These are phyloP conservation scores for Ostrea edulis DNA, from an alignment of 1,140 invertebrate species.

Conservation along the genomic window DNA sequence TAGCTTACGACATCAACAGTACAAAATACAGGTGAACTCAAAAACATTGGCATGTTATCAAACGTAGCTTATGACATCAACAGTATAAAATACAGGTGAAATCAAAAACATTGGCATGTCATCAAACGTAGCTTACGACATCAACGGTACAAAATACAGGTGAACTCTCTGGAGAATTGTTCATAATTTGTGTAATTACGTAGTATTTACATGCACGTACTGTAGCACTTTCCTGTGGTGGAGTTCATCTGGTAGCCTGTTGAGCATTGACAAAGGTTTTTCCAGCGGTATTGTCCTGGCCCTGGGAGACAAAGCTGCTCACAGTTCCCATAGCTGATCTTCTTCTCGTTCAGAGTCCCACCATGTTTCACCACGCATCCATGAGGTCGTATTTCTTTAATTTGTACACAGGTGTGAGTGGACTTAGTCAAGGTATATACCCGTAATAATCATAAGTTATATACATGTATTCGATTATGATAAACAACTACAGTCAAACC, in stretches of 20 bases:
- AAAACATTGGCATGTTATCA: constrained; percentile 32
- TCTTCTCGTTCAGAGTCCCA: constrained; percentile 81
- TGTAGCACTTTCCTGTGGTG: constrained; percentile 6
- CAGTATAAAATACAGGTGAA: too few species aligned
- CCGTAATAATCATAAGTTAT: too few species aligned
- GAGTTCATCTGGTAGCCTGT: constrained; percentile 82
- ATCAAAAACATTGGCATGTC: constrained; percentile 40
- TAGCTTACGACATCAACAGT: too few species aligned
- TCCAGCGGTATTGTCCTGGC: constrained; percentile 80
- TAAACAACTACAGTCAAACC: too few species aligned
- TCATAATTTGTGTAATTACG: not conserved
- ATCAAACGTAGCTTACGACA: too few species aligned
- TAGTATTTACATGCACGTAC: not conserved
- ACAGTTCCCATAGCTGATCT: constrained; percentile 92
- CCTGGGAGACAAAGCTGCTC: constrained; percentile 95
- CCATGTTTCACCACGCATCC: constrained; percentile 28
- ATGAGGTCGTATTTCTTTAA: not conserved
- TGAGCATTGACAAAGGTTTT: constrained; percentile 89
- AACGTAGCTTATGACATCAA: too few species aligned
- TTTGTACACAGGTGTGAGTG: too few species aligned
- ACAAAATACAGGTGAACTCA: constrained; percentile 50
- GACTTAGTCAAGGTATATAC: too few species aligned
- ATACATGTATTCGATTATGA: too few species aligned
- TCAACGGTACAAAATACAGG: not conserved
- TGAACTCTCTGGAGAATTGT: not conserved